phyloP scores from a whole-genome alignment of 2,113 vertebrate species.

The Cisticola juncidis region DNA sequence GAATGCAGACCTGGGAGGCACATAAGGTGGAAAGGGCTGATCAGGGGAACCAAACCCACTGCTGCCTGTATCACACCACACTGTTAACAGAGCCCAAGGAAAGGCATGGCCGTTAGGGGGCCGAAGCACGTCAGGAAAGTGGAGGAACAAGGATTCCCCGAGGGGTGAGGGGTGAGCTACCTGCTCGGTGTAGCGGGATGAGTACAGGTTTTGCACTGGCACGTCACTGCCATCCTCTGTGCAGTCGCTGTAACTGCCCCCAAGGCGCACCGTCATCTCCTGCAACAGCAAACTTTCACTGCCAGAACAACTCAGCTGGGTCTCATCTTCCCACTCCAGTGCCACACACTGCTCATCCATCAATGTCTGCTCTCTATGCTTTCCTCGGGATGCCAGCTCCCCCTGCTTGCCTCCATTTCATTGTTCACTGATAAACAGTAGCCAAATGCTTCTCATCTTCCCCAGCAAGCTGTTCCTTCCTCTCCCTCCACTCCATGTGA shows the following conservation, averaged over 20 bases:
- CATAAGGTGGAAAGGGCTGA: background rate
- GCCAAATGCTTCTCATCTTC: background rate
- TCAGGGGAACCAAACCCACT: background rate
- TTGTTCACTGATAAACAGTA: background rate
- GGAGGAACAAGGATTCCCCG: background rate
- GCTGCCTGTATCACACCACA: background rate
- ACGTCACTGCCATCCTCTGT: conserved; percentile 78
- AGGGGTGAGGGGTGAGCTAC: background rate
- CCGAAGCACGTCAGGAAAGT: background rate
- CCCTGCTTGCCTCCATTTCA: background rate
- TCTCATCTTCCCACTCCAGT: background rate
- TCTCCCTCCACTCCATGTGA: background rate
- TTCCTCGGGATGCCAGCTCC: background rate
- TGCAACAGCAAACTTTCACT: background rate
- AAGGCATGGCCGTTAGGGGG: background rate
- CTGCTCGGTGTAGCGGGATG: conserved; percentile 77
- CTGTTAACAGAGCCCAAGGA: background rate
- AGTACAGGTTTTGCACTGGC: conserved; percentile 72
- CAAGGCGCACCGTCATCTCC: conserved; percentile 75
- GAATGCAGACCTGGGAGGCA: conserved; percentile 76
- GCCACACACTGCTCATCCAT: background rate
- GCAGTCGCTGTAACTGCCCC: conserved; percentile 78
- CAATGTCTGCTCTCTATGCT: background rate
- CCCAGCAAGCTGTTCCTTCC: background rate
- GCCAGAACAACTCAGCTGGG: background rate